Evolutionary conservation across 1,140 invertebrate species (phyloP).

Genomic region (Antheraea mylitta): DNA sequence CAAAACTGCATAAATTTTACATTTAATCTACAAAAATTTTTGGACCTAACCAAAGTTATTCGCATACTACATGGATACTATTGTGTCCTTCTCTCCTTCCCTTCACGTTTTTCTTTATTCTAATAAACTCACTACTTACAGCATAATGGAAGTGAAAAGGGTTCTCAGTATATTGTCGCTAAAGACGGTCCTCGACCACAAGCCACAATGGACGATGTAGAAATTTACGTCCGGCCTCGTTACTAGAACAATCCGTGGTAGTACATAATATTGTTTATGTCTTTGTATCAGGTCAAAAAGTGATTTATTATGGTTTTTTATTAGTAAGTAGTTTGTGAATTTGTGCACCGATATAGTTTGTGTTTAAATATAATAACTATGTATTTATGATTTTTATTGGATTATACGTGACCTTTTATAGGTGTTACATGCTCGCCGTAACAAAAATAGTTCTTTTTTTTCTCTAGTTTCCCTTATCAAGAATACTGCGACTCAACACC

Average conservation of each 20-base stretch:
- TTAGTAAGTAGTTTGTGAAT: neutral
- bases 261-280: conserved; percentile 3
- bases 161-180: conserved; percentile 23
- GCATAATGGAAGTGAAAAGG: conserved; percentile 19
- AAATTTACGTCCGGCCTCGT: conserved; percentile 14
- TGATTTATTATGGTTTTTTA: neutral
- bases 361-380: no score
- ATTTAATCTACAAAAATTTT: no score
- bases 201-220: conserved; percentile 10
- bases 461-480: no score
- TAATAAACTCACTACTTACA: neutral
- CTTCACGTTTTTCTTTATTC: neutral
- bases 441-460: no score
- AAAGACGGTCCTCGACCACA: conserved; percentile 25
- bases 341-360: neutral
- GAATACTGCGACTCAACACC: no score
- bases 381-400: no score
- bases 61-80: no score
- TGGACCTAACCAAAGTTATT: no score
- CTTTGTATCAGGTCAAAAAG: neutral
- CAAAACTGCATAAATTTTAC: no score
- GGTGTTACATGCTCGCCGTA: no score
- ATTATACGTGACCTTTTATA: no score
- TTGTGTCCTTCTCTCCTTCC: neutral
- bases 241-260: conserved; percentile 2